Base-by-base conservation (phyloP, 2,797 vertebrate species). In the Protosalanx chinensis region DNA sequence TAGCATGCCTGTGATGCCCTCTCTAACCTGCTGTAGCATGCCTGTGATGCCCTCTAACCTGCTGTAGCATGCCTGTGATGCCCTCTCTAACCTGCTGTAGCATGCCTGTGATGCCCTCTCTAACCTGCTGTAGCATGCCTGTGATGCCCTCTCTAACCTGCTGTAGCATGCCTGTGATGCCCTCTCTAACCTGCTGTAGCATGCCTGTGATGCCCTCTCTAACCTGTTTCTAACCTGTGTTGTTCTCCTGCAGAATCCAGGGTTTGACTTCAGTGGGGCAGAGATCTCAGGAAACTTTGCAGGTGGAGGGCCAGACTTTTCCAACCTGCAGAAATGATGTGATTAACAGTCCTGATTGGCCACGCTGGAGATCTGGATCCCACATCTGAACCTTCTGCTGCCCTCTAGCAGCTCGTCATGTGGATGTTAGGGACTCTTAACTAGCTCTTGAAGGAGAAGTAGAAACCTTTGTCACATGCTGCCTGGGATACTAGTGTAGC, bases 201-300 rank as follows among this genome's bases (percentile, higher is more conserved):
- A 37, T 37, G 1, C 35, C 35, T 37, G 7, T 51, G 49, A 51
- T 18, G 16, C 49, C n/a, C n/a, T 8, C 57, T 20, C 5, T 23
- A 7, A 60, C 23, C 4, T 57, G 53, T 8, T 57, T 16, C 53
- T 46, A 46, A 46, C 51, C 51, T 1, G 51, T n/a, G 15, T 56
- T 3, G 15, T 27, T 64, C 12, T 64, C 65, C 71, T 82, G 70
- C 86, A 99, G 97, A 98, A 98, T 81, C 97, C 98, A 86, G 97
- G 97, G 78, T 99, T 99, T 91, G 97, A 99, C 90, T 99, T 99
- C 91, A 99, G 97, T 0, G 95, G 97, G 5, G 97, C 98, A 85
- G 97, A 98, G 90, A 98, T 99, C 79, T 97, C 97, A 77, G 98
- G 98, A 76, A 99, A 99, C 81, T 98, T 96, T 82, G 93, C 91